These are phyloP conservation scores for Amblyopsis hoosieri DNA, from an alignment of 2,797 vertebrate species.

Conservation along the genomic window DNA sequence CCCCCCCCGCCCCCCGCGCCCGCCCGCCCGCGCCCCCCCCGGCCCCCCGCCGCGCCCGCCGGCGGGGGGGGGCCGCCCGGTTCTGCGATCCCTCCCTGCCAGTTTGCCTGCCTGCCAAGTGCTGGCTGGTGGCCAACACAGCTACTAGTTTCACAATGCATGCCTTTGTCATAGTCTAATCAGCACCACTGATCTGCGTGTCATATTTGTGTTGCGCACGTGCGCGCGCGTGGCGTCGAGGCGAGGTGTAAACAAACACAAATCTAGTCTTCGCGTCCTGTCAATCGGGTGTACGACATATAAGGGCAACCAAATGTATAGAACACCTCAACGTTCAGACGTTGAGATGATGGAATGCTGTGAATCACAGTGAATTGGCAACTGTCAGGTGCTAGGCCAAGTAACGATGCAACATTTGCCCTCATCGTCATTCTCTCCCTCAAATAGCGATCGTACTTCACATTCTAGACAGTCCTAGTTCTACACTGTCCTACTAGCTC, in stretches of 20 bases:
- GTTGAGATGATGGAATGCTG: too few species aligned
- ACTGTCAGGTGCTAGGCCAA: not conserved
- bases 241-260: too few species aligned
- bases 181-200: constrained; percentile 47
- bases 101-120: constrained; percentile 25
- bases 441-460: not conserved
- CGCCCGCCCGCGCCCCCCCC: too few species aligned
- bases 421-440: not conserved
- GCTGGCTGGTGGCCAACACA: constrained; percentile 38
- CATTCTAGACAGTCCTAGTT: not conserved
- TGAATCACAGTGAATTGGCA: not conserved
- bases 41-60: too few species aligned
- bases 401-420: not conserved
- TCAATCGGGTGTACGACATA: not conserved
- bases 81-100: constrained; percentile 25
- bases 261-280: constrained; percentile 1
- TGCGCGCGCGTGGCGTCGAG: constrained; percentile 15
- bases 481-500: not conserved
- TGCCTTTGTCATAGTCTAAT: constrained; percentile 62
- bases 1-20: too few species aligned
- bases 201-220: constrained; percentile 51
- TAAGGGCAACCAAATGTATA: not conserved
- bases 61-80: too few species aligned
- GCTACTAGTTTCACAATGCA: constrained; percentile 64
- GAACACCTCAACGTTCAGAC: not conserved